Evolutionary conservation across 2,888 invertebrate genomes (phyloP).

Genomic region (Ypsolopha sequella): DNA sequence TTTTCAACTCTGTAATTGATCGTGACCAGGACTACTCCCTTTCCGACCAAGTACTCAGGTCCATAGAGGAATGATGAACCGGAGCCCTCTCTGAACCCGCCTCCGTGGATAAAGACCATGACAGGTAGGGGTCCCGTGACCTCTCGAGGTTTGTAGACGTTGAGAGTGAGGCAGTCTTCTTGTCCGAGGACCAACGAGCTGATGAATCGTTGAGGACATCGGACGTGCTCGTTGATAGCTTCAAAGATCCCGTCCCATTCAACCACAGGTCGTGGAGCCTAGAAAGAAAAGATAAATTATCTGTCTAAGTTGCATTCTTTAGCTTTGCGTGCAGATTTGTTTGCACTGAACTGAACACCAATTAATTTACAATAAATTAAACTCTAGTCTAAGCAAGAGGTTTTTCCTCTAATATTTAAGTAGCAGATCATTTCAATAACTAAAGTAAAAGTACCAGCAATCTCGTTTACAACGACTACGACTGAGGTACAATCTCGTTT

Average conservation of each 20-base stretch:
- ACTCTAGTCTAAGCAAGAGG: too few species aligned
- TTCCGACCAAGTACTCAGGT: constrained; percentile 39
- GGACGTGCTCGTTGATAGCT: constrained; percentile 38
- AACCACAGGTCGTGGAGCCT: constrained; percentile 33
- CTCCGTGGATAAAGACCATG: constrained; percentile 59
- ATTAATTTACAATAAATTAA: too few species aligned
- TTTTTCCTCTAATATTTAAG: too few species aligned
- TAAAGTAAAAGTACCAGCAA: too few species aligned
- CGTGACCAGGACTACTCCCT: constrained; percentile 47
- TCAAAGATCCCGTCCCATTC: constrained; percentile 40
- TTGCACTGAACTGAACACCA: too few species aligned
- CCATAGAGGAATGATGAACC: constrained; percentile 47
- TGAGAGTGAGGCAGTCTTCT: constrained; percentile 50
- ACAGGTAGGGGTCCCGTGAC: constrained; percentile 29
- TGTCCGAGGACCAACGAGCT: constrained; percentile 27
- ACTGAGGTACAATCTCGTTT: too few species aligned
- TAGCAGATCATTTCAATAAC: too few species aligned
- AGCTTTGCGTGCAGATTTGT: too few species aligned
- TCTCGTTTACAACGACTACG: too few species aligned
- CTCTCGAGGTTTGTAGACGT: constrained; percentile 41
- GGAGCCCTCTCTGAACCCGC: constrained; percentile 53
- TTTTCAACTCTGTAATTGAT: constrained; percentile 55
- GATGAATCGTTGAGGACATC: constrained; percentile 46
- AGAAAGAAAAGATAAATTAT: constrained; percentile 15
- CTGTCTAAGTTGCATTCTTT: too few species aligned